Conservation (phyloP, 2,113 vertebrate genomes). For the Ammodytes marinus region DNA sequence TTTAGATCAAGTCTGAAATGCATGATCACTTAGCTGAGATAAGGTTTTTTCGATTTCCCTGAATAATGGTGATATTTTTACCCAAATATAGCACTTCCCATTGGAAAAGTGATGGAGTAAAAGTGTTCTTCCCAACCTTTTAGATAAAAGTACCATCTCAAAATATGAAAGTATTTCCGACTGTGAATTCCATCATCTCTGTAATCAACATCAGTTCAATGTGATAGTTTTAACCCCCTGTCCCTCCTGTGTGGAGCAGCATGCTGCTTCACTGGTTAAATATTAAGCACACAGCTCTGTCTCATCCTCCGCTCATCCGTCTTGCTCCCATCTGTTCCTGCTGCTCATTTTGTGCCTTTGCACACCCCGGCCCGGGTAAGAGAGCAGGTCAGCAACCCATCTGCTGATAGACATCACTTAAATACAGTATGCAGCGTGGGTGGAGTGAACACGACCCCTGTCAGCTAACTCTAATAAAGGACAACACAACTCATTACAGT, state of each 20-base stretch:
- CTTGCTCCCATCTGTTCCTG: conserved; percentile 63
- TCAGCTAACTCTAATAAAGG: conserved; percentile 43
- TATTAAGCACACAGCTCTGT: conserved; percentile 73
- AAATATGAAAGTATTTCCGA: conserved; percentile 20
- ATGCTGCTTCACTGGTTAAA: conserved; percentile 71
- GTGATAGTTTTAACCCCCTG: conserved; percentile 29
- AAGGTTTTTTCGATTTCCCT: too few relatives aligned
- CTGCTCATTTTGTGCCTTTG: conserved; percentile 59
- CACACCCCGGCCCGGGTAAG: conserved; percentile 28
- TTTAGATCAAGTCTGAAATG: too few relatives aligned
- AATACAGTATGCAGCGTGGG: conserved; percentile 37
- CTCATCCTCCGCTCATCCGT: conserved; percentile 73
- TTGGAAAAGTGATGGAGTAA: too few relatives aligned
- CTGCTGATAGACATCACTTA: conserved; percentile 66
- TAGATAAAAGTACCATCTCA: not conserved
- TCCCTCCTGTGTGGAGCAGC: conserved; percentile 39
- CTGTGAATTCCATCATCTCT: conserved; percentile 42
- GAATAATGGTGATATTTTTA: not conserved
- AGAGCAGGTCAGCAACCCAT: conserved; percentile 70
- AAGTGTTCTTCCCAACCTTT: not conserved
- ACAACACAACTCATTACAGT: conserved; percentile 43
- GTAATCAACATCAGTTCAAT: conserved; percentile 39
- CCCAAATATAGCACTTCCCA: not conserved
- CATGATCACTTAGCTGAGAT: too few relatives aligned
- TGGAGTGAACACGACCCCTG: conserved; percentile 45